Conservation (phyloP, 2,888 invertebrate species). For the Oligia latruncula region DNA sequence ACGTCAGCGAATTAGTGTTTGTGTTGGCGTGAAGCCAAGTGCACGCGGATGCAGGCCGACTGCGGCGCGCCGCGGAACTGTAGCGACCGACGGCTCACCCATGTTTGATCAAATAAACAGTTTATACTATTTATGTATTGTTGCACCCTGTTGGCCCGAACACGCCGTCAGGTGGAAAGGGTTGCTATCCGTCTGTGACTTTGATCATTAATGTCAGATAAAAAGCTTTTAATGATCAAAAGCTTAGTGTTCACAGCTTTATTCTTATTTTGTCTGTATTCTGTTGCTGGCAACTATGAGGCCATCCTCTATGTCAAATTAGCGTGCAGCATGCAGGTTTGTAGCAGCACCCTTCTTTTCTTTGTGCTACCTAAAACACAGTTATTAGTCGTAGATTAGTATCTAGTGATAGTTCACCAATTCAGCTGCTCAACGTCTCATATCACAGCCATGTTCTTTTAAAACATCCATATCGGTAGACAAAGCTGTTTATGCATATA, state of each 20-base stretch:
- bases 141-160: constrained; percentile 24
- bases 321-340: background rate
- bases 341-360: background rate
- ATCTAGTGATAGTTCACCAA: background rate
- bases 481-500: background rate
- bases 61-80: constrained; percentile 51
- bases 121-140: constrained; percentile 47
- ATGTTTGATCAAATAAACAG: constrained; percentile 59
- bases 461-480: background rate
- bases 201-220: constrained; percentile 38
- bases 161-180: constrained; percentile 29
- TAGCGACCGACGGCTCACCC: constrained; percentile 21
- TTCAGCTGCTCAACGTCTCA: background rate
- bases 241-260: constrained; percentile 13
- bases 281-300: background rate
- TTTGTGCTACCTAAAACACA: background rate
- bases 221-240: constrained; percentile 26
- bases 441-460: background rate
- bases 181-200: constrained; percentile 22
- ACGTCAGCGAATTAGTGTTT: constrained; percentile 86
- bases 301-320: background rate
- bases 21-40: constrained; percentile 83
- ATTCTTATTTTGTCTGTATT: background rate
- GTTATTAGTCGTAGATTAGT: background rate
- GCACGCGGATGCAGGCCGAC: constrained; percentile 72